phyloP scores from a whole-genome alignment of 2,797 vertebrate species.

The Prionace glauca region DNA sequence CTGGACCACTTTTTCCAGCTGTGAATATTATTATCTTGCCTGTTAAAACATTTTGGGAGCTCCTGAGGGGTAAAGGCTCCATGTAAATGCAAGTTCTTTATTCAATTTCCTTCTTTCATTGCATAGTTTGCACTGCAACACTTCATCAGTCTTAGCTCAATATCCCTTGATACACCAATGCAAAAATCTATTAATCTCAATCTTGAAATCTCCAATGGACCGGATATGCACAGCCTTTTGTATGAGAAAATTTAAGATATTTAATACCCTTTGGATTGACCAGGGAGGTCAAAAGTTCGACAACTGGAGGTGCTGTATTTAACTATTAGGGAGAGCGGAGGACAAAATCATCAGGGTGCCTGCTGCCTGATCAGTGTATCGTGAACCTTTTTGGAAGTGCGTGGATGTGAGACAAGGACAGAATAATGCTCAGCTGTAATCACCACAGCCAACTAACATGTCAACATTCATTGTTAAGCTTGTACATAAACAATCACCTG shows the following conservation, averaged over 20 bases:
- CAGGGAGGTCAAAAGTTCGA: neutral
- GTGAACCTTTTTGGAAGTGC: neutral
- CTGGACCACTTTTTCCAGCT: neutral
- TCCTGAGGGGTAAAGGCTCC: neutral
- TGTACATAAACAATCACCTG: slow-evolving; percentile 24
- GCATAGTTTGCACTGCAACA: neutral
- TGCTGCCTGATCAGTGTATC: neutral
- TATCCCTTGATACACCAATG: too few relatives aligned
- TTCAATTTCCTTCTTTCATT: neutral
- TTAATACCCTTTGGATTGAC: neutral
- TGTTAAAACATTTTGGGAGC: neutral
- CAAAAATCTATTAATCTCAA: neutral
- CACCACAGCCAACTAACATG: neutral
- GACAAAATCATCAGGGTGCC: neutral
- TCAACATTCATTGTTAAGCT: neutral
- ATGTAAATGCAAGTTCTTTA: neutral
- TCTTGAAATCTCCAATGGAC: neutral
- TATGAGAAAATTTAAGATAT: neutral
- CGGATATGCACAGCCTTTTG: neutral
- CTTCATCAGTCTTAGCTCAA: neutral
- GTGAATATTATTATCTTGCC: neutral
- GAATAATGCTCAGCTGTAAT: neutral
- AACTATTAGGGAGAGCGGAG: neutral
- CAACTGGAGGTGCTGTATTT: neutral
- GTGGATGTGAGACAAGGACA: neutral